phyloP scores from a whole-genome alignment of 2,797 vertebrate species.

The Pangasius sanitwongsei region DNA sequence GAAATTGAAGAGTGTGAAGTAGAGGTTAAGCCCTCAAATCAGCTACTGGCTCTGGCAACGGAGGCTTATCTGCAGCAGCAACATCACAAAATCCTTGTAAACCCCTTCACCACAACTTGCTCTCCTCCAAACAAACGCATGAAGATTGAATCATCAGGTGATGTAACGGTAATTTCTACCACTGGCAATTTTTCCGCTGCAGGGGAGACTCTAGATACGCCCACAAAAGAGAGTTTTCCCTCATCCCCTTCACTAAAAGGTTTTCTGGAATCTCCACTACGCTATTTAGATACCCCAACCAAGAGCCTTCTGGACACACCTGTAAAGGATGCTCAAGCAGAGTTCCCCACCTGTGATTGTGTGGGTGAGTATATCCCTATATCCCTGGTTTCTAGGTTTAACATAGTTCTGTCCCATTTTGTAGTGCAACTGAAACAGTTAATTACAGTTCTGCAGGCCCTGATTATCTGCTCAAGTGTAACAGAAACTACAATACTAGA shows the following conservation, averaged over 20 bases:
- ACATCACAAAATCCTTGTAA: slow-evolving; percentile 66
- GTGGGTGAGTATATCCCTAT: slow-evolving; percentile 82
- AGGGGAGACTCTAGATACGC: slow-evolving; percentile 78
- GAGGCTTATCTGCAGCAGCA: slow-evolving; percentile 64
- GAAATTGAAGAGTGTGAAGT: slow-evolving; percentile 51
- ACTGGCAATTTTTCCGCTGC: slow-evolving; percentile 83
- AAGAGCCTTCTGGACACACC: slow-evolving; percentile 93
- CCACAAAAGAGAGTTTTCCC: slow-evolving; percentile 86
- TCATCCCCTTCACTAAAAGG: slow-evolving; percentile 89
- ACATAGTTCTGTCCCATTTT: not conserved
- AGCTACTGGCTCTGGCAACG: slow-evolving; percentile 49
- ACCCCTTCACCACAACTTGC: slow-evolving; percentile 74
- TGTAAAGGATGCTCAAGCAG: slow-evolving; percentile 85
- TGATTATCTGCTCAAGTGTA: not conserved
- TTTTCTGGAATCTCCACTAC: slow-evolving; percentile 93
- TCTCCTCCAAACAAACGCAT: slow-evolving; percentile 88
- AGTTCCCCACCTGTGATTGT: slow-evolving; percentile 91
- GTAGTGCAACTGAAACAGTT: not conserved
- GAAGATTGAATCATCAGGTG: slow-evolving; percentile 91
- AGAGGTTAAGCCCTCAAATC: slow-evolving; percentile 39
- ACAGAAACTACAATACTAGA: not conserved
- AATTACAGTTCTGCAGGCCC: not conserved
- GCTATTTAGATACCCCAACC: slow-evolving; percentile 92
- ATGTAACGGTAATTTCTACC: slow-evolving; percentile 92
- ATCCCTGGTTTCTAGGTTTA: not conserved